Evolutionary conservation across 2,113 vertebrate genomes (phyloP).

Genomic region (Clarias gariepinus): DNA sequence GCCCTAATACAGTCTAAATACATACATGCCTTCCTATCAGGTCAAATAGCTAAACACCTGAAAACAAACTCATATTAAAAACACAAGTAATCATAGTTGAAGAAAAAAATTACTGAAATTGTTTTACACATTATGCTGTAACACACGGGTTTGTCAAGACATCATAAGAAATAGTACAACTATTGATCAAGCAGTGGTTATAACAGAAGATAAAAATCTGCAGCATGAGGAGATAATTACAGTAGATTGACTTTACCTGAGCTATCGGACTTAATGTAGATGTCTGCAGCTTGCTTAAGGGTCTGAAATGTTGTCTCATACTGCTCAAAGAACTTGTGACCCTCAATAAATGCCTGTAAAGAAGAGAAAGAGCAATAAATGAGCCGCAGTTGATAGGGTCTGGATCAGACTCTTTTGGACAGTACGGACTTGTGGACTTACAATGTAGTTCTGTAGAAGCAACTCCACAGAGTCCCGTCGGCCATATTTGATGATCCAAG

Average conservation of each 20-base stretch:
- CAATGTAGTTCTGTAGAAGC: conserved; percentile 90
- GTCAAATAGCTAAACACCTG: conserved; percentile 8
- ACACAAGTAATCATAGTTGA: not conserved
- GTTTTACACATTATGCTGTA: not conserved
- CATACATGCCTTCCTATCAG: conserved; percentile 3
- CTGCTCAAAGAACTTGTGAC: conserved; percentile 93
- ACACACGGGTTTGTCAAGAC: not conserved
- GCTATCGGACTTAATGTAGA: conserved; percentile 88
- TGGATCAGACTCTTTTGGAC: not conserved
- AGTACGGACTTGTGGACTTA: conserved; percentile 66
- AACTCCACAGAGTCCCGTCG: conserved; percentile 91
- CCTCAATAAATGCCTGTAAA: conserved; percentile 89
- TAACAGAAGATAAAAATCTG: conserved; percentile 22
- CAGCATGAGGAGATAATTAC: not conserved
- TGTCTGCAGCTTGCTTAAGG: conserved; percentile 87
- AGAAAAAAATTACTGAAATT: not conserved
- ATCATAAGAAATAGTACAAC: not conserved
- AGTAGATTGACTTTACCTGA: conserved; percentile 80
- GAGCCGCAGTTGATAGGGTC: not conserved
- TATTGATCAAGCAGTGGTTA: not conserved
- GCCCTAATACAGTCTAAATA: conserved; percentile 3
- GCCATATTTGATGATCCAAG: conserved; percentile 98
- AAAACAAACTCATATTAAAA: not conserved
- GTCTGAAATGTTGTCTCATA: conserved; percentile 89
- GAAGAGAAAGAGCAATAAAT: not conserved